Percentiles rank a stretch among this genome's conserved stretches.
Evolutionary conservation across 2,113 vertebrate genomes (phyloP).

Genomic region (zebrafish (Danio rerio)): DNA sequence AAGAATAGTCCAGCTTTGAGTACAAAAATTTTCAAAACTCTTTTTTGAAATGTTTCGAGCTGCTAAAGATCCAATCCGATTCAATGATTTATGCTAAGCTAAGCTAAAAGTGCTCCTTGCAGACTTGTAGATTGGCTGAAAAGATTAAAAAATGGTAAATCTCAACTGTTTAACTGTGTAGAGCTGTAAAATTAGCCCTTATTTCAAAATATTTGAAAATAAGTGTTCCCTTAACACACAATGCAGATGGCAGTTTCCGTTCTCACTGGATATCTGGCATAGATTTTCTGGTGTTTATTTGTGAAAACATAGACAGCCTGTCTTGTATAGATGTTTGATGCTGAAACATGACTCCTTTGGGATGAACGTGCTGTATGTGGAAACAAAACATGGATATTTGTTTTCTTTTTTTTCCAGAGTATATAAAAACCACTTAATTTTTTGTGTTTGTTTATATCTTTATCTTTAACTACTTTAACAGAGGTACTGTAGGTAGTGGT

Average conservation of each 20-base stretch:
- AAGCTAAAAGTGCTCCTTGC: no score
- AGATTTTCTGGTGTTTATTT: slow-evolving; percentile 1
- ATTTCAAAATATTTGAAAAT: no score
- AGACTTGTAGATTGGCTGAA: no score
- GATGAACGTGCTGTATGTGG: slow-evolving; percentile 5
- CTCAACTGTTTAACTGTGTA: no score
- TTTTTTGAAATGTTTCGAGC: no score
- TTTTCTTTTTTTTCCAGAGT: neutral
- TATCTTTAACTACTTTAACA: neutral
- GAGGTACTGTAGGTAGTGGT: no score
- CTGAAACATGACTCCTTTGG: neutral
- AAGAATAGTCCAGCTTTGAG: no score
- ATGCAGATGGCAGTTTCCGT: neutral
- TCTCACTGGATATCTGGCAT: neutral
- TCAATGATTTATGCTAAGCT: no score
- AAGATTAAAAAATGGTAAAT: no score
- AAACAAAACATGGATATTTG: neutral
- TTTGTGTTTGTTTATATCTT: neutral
- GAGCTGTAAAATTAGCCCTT: no score
- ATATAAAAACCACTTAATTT: neutral
- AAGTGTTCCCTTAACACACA: neutral
- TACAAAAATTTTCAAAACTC: no score
- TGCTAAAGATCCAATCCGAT: no score
- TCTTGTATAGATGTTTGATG: slow-evolving; percentile 2
- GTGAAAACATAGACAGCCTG: slow-evolving; percentile 12